Base-by-base conservation (phyloP, 2,113 vertebrate genomes). In the Acrocephalus arundinaceus region DNA sequence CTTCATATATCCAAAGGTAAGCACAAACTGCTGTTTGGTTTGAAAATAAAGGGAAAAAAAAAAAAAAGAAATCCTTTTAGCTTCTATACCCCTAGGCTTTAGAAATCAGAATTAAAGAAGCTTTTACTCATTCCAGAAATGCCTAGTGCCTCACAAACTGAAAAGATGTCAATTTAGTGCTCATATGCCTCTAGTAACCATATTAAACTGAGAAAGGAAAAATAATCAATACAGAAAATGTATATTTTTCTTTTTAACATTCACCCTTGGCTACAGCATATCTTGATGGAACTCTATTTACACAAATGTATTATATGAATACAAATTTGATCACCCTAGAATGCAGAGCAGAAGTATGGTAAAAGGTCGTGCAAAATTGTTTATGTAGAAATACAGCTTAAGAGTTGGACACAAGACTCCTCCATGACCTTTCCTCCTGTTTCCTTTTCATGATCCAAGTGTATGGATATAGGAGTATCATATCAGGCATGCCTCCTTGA, bases 41-140 rank as follows among this genome's bases (percentile, higher is more conserved):
- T 75, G 31, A 68, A 89, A 87, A 82, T 25, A 65, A 74, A 87
- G 2, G 35, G 30, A 12, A 30, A 17, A 6, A 3, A 35, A 9
- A 27, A 39, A 22, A 23, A 25, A 45, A 65, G 13, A 71, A 63
- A n/a, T 46, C 49, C 28, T 94, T 91, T 91, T 62, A 90, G 57
- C 35, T 76, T 83, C 33, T 87, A 8, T 73, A 76, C 10, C 78
- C 86, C 7, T 20, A 55, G 71, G 55, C 71, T 87, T 55, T 70
- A 93, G 73, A 87, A 89, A 87, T 68, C 67, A 88, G 58, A 90
- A 27, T 78, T 93, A 95, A 89, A 0, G 0, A 95, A 94, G 66
- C 67, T 94, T 90, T 94, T 93, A 92, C 46, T n/a, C n/a, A 51
- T 68, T 90, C 31, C 45, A 52, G 33, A 88, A 94, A 67, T 66